phyloP scores from a whole-genome alignment of 2,888 invertebrate genomes.

The Folsomia manolachei region DNA sequence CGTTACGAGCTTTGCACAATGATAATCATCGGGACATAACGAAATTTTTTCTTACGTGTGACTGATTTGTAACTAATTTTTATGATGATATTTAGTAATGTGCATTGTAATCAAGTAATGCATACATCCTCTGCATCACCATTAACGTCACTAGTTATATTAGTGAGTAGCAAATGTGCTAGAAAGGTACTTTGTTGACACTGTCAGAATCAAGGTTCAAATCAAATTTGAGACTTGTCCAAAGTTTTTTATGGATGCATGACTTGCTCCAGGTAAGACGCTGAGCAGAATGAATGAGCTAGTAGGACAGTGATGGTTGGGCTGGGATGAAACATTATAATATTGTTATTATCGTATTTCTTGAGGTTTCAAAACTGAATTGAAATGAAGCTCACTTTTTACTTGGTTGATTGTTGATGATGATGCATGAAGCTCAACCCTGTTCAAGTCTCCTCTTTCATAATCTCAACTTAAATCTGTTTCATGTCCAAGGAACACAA shows the following conservation, averaged over 20 bases:
- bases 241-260: neutral
- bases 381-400: neutral
- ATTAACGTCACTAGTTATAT: too few species aligned
- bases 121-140: too few species aligned
- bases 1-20: neutral
- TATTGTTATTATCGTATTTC: neutral
- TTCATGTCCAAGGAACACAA: neutral
- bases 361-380: neutral
- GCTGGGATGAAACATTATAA: neutral
- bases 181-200: neutral
- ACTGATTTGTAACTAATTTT: too few species aligned
- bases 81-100: too few species aligned
- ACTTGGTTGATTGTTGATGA: neutral
- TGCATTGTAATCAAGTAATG: too few species aligned
- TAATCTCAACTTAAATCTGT: neutral
- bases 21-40: neutral
- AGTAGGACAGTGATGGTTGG: too few species aligned
- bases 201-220: neutral
- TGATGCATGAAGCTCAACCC: neutral
- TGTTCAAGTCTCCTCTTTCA: neutral
- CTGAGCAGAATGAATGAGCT: neutral
- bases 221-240: neutral
- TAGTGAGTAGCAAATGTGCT: neutral
- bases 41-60: too few species aligned
- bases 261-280: neutral